Evolutionary conservation across 2,888 invertebrate genomes (phyloP).

Genomic region (Mythimna vitellina): DNA sequence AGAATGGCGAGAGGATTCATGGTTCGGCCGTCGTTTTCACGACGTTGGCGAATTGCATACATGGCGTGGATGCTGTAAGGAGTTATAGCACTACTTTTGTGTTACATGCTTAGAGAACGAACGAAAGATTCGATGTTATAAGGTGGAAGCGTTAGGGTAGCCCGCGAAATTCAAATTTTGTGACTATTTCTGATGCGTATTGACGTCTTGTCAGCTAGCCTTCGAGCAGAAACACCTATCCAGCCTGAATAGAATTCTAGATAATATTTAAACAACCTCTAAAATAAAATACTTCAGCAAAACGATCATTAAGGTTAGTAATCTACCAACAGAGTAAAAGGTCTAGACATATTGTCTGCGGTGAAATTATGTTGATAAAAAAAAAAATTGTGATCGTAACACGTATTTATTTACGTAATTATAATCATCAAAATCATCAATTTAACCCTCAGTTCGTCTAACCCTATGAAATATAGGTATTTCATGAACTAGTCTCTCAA

Average conservation of each 20-base stretch:
- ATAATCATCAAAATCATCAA: too few species aligned
- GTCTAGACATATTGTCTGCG: too few species aligned
- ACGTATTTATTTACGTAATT: too few species aligned
- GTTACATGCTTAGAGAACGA: background rate
- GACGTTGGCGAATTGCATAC: slow-evolving; percentile 78
- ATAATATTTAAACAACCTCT: slow-evolving; percentile 69
- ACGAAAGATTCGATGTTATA: background rate
- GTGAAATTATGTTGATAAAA: too few species aligned
- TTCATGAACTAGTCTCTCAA: too few species aligned
- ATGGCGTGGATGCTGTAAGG: slow-evolving; percentile 53
- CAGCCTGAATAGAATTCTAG: slow-evolving; percentile 69
- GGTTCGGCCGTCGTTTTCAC: slow-evolving; percentile 63
- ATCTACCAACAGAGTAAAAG: too few species aligned
- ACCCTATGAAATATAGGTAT: too few species aligned
- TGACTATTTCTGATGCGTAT: slow-evolving; percentile 90
- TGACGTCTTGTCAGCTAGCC: slow-evolving; percentile 86
- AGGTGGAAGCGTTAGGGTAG: too few species aligned
- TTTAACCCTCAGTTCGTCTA: too few species aligned
- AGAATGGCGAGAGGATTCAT: slow-evolving; percentile 67
- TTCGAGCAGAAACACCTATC: slow-evolving; percentile 69
- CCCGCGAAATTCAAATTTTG: slow-evolving; percentile 37
- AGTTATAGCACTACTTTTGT: slow-evolving; percentile 30
- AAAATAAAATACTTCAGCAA: slow-evolving; percentile 41
- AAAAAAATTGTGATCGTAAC: too few species aligned
- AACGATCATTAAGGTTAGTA: background rate